Evolutionary conservation across 2,797 vertebrate species (phyloP).

Genomic region (Phrynocephalus vlangalii): DNA sequence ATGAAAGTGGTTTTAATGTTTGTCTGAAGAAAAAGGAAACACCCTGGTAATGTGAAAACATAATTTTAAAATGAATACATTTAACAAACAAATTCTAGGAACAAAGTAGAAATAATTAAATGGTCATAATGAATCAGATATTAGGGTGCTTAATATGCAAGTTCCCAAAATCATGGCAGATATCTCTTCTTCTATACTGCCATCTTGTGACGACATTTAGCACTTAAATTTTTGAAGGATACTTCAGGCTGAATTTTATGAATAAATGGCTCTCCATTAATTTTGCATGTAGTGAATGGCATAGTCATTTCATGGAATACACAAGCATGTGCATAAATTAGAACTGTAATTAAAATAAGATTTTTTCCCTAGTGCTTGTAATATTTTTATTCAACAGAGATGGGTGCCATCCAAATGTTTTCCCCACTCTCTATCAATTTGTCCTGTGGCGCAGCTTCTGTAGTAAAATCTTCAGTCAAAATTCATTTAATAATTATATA

Average conservation of each 20-base stretch:
- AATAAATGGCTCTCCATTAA: not conserved
- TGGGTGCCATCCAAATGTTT: not conserved
- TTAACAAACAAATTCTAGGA: not conserved
- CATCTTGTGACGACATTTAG: conserved; percentile 4
- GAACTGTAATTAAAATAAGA: not conserved
- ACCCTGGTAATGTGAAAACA: not conserved
- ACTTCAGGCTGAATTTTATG: not conserved
- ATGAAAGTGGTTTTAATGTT: not conserved
- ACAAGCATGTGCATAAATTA: not conserved
- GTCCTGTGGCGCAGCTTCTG: not conserved
- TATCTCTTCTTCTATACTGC: not conserved
- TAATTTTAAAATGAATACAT: not conserved
- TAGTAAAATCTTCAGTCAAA: not conserved
- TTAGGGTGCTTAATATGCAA: not conserved
- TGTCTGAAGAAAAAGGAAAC: not conserved
- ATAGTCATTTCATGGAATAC: not conserved
- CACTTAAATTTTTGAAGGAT: not conserved
- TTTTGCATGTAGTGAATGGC: not conserved
- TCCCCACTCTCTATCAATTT: not conserved
- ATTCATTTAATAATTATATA: not conserved
- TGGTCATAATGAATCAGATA: not conserved
- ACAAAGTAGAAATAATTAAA: not conserved
- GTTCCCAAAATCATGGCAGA: no score
- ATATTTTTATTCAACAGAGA: not conserved
- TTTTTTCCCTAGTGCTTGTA: not conserved